These are phyloP conservation scores for Chorisops tibialis DNA, from an alignment of 2,888 invertebrate genomes.

Conservation along the genomic window DNA sequence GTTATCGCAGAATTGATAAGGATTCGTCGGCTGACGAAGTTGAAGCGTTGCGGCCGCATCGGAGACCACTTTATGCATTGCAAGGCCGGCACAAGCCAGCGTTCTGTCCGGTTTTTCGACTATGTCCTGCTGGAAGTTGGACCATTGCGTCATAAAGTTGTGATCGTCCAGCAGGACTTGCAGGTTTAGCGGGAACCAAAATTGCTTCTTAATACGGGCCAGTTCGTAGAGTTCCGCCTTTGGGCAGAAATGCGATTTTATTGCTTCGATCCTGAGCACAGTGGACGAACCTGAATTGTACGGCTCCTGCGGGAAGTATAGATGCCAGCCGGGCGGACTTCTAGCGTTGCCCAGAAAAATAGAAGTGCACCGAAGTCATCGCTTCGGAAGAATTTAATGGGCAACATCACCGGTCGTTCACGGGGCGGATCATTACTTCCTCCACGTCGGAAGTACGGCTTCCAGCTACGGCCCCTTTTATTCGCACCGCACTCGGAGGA, in stretches of 20 bases:
- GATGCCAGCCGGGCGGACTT: conserved; percentile 62
- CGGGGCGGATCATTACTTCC: neutral
- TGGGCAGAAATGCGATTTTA: conserved; percentile 56
- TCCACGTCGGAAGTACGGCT: neutral
- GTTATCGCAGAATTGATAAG: conserved; percentile 1
- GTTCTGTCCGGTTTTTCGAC: conserved; percentile 64
- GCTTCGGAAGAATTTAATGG: neutral
- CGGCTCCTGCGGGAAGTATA: conserved; percentile 71
- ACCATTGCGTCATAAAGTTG: conserved; percentile 60
- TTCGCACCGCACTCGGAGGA: no score
- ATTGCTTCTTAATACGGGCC: conserved; percentile 34
- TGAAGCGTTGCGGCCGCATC: neutral
- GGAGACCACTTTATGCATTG: conserved; percentile 68
- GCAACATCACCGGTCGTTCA: neutral
- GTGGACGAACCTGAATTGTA: conserved; percentile 54
- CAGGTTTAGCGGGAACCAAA: conserved; percentile 54
- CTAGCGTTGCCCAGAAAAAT: neutral
- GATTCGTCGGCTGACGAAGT: neutral
- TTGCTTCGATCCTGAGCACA: conserved; percentile 54
- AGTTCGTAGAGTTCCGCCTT: conserved; percentile 40
- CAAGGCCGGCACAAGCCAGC: conserved; percentile 69
- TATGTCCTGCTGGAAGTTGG: conserved; percentile 63
- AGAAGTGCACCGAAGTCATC: neutral
- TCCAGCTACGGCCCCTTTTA: neutral
- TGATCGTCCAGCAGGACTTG: conserved; percentile 57